Evolutionary conservation across 2,888 invertebrate genomes (phyloP).

Genomic region (Cryptocephalus primarius): DNA sequence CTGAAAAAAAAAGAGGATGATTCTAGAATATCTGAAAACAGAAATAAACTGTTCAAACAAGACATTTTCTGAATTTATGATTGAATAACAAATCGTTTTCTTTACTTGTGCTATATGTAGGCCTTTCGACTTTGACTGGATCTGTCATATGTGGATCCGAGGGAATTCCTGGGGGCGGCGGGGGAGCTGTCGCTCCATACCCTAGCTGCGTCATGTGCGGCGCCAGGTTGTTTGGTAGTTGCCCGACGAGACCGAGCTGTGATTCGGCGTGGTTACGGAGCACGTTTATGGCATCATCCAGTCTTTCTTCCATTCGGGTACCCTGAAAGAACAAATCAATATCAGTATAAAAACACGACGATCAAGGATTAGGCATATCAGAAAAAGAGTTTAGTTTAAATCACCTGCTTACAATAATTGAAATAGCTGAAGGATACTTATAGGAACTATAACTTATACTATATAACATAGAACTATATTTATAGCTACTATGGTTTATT

Average conservation of each 20-base stretch:
- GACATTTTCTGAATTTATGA: no score
- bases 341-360: constrained; percentile 1
- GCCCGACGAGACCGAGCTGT: constrained; percentile 43
- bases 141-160: constrained; percentile 35
- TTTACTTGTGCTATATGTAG: constrained; percentile 38
- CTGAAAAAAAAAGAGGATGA: constrained; percentile 37
- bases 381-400: background rate
- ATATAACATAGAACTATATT: no score
- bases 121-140: constrained; percentile 37
- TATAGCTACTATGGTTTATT: no score
- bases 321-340: constrained; percentile 43
- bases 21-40: background rate
- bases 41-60: no score
- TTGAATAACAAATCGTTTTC: no score
- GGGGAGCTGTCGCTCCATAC: constrained; percentile 39
- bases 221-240: constrained; percentile 32
- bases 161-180: constrained; percentile 34
- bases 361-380: no score
- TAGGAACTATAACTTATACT: no score
- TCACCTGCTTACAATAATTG: no score
- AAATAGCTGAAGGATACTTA: no score
- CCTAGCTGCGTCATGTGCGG: constrained; percentile 44
- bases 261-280: constrained; percentile 87
- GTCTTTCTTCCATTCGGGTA: constrained; percentile 86
- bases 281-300: constrained; percentile 93